Conservation (phyloP, 1,140 invertebrate species). For the Trissolcus basalis region DNA sequence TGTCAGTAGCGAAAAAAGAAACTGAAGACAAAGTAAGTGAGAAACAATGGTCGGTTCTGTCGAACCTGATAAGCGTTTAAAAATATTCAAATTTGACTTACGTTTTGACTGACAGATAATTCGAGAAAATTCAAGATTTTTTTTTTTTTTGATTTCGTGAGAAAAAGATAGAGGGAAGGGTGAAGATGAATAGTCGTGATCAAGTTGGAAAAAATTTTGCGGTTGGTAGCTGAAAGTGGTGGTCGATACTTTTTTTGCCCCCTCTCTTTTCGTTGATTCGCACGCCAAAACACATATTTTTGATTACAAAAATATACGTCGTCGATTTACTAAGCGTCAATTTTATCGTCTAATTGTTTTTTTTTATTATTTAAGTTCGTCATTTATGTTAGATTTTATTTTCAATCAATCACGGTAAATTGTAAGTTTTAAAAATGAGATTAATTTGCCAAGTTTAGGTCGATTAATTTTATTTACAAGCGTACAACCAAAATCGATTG, state of each 20-base stretch:
- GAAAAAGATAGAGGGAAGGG: constrained; percentile 3
- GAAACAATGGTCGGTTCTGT: no score
- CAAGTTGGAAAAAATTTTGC: constrained; percentile 49
- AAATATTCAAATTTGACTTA: not conserved
- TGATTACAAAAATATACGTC: constrained; percentile 1
- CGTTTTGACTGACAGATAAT: constrained; percentile 3
- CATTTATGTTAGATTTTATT: constrained; percentile 11
- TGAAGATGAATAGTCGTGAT: constrained; percentile 31
- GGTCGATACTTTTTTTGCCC: constrained; percentile 31
- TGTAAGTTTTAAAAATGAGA: not conserved
- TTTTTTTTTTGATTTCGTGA: constrained; percentile 1
- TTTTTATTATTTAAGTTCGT: constrained; percentile 8
- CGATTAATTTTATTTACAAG: constrained; percentile 15
- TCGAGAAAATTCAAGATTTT: constrained; percentile 26
- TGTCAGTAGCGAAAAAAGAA: no score
- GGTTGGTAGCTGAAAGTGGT: constrained; percentile 60
- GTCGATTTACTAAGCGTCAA: not conserved
- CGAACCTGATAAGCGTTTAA: no score
- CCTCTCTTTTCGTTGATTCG: constrained; percentile 8
- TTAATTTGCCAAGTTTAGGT: constrained; percentile 7
- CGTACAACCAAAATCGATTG: constrained; percentile 2
- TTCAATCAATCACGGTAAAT: not conserved
- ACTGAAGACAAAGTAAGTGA: no score
- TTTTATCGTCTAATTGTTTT: no score
- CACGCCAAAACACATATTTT: constrained; percentile 23